Evolutionary conservation across 2,797 vertebrate species (phyloP).

Genomic region (Falco concolor): DNA sequence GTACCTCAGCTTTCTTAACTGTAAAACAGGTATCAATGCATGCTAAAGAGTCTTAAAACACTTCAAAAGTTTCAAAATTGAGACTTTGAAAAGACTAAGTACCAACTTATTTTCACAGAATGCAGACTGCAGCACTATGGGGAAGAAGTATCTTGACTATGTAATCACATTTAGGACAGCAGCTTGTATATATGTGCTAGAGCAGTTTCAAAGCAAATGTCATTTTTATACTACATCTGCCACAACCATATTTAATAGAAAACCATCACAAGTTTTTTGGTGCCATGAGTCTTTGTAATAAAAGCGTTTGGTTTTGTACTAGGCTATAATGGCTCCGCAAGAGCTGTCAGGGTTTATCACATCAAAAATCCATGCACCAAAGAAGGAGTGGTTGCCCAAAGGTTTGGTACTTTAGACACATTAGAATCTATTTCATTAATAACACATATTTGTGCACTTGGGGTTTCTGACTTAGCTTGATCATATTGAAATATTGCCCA

Average conservation of each 20-base stretch:
- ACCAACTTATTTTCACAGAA: not conserved
- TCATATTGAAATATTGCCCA: not conserved
- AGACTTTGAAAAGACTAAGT: not conserved
- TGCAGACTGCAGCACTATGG: not conserved
- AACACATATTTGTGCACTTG: not conserved
- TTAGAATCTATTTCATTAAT: not conserved
- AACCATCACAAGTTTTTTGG: not conserved
- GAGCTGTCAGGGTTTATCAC: slow-evolving; percentile 42
- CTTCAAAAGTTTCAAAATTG: not conserved
- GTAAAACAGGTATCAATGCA: not conserved
- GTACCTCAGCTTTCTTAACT: not conserved
- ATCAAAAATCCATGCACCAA: not conserved
- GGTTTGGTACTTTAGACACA: not conserved
- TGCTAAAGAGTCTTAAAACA: not conserved
- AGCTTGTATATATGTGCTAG: not conserved
- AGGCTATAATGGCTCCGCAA: not conserved
- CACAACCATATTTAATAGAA: not conserved
- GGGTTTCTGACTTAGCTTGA: not conserved
- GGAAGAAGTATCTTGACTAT: not conserved
- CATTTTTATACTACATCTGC: not conserved
- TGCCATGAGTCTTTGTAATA: not conserved
- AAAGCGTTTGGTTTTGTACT: slow-evolving; percentile 14
- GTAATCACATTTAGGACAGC: not conserved
- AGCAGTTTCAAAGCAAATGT: not conserved
- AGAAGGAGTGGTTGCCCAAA: not conserved